A percentile compares a stretch with the other conserved stretches of the same genome.
These are phyloP conservation scores for Carettochelys insculpta DNA, from an alignment of 2,113 vertebrate species.

Conservation along the genomic window DNA sequence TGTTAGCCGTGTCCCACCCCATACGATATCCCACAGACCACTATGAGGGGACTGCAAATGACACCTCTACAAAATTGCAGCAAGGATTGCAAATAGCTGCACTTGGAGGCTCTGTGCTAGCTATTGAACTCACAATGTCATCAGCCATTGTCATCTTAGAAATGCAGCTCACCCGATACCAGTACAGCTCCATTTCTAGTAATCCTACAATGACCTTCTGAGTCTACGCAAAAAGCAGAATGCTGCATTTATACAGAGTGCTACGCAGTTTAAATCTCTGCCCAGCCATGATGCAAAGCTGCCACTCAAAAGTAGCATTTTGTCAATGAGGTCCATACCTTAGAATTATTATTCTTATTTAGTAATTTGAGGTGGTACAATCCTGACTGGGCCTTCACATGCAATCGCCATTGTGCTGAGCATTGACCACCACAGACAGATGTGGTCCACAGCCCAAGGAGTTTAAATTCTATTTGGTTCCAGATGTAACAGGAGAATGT, in stretches of 20 bases:
- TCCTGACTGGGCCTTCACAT: background rate
- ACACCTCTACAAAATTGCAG: background rate
- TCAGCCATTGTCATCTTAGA: background rate
- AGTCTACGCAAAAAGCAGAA: background rate
- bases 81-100: background rate
- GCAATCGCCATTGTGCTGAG: background rate
- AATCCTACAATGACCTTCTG: background rate
- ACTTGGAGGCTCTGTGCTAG: background rate
- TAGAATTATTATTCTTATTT: too few relatives aligned
- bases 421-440: accelerated
- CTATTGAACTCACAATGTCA: background rate
- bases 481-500: accelerated
- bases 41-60: background rate
- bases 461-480: background rate
- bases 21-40: background rate
- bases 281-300: too few relatives aligned
- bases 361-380: too few relatives aligned
- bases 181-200: background rate
- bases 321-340: too few relatives aligned
- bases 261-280: background rate
- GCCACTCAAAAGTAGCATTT: too few relatives aligned
- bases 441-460: background rate
- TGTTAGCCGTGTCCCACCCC: background rate
- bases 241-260: background rate
- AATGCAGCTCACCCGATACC: background rate